Conservation (phyloP, 2,888 invertebrate species). For the Drymonia ruficornis region DNA sequence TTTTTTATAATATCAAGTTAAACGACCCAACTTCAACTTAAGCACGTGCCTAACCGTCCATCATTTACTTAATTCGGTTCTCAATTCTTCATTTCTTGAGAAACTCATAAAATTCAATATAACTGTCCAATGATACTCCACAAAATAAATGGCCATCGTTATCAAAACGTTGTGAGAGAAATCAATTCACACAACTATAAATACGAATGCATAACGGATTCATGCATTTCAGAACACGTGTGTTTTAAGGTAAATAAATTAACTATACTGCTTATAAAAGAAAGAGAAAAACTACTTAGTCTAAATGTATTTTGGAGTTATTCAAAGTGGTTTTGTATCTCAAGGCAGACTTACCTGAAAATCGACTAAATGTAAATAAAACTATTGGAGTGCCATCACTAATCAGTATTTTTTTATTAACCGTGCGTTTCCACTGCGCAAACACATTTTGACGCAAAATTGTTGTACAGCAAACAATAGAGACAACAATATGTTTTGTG, state of each 20-base stretch:
- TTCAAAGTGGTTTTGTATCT: no score
- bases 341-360: no score
- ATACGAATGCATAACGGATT: constrained; percentile 4
- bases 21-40: neutral
- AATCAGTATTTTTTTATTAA: no score
- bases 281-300: no score
- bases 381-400: no score
- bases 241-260: constrained; percentile 7
- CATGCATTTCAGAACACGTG: neutral
- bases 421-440: no score
- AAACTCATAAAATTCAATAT: neutral
- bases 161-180: neutral
- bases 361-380: neutral
- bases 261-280: neutral
- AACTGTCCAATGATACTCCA: neutral
- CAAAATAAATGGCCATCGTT: neutral
- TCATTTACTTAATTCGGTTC: neutral
- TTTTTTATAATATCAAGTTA: no score
- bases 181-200: constrained; percentile 1
- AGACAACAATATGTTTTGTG: no score
- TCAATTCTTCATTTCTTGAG: neutral
- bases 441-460: no score
- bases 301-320: no score
- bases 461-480: no score
- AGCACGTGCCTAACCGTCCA: neutral